Conservation (phyloP, 2,888 invertebrate genomes). For the Xestoiulus laeticollis region DNA sequence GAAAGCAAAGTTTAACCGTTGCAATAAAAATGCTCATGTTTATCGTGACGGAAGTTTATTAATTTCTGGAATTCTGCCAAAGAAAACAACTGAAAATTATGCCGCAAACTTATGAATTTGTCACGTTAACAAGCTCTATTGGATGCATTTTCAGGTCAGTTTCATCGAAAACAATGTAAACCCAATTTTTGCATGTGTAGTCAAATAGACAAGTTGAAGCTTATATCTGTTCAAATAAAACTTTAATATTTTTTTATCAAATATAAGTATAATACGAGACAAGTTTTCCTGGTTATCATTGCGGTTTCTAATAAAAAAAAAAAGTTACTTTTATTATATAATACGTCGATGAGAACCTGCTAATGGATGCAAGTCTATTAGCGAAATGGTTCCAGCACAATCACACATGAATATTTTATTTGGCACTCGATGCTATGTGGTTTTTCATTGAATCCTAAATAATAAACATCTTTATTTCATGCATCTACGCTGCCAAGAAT, state of each 20-base stretch:
- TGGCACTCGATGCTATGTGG: not conserved
- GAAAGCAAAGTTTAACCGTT: not conserved
- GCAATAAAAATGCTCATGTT: not conserved
- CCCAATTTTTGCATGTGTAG: not conserved
- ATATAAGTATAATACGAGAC: too few species aligned
- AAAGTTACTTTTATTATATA: not conserved
- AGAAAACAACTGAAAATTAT: not conserved
- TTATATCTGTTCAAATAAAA: too few species aligned
- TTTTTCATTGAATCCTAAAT: conserved; percentile 11
- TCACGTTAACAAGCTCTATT: not conserved
- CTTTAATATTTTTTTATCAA: too few species aligned
- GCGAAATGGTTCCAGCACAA: not conserved
- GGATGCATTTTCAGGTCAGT: not conserved
- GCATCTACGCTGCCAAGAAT: not conserved
- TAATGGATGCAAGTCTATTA: not conserved
- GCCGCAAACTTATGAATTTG: not conserved
- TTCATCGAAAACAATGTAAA: not conserved
- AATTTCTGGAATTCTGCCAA: conserved; percentile 10
- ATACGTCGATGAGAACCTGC: not conserved
- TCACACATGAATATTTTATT: not conserved
- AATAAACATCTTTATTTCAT: conserved; percentile 35
- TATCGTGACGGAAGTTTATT: not conserved
- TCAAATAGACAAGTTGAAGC: too few species aligned
- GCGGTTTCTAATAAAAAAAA: not conserved
- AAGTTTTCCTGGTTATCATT: not conserved